A percentile compares a stretch with the other conserved stretches of the same genome.
These are phyloP conservation scores for Cryptomyrus ogoouensis DNA, from an alignment of 2,113 vertebrate species.

Conservation along the genomic window DNA sequence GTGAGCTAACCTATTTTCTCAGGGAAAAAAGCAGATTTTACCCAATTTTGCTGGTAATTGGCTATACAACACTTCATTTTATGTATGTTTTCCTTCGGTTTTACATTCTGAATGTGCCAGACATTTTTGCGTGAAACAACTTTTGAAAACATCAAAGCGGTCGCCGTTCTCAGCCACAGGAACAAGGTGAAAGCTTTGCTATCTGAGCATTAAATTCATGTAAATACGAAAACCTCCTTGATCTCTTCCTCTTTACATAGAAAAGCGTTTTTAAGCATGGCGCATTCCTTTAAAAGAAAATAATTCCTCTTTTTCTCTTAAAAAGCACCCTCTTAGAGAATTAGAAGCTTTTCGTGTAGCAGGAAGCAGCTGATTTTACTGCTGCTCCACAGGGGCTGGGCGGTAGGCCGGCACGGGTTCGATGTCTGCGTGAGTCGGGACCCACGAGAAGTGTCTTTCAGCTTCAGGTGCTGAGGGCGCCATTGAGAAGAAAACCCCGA, in stretches of 20 bases:
- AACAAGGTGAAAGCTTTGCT: not conserved
- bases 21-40: not conserved
- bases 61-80: not conserved
- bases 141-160: constrained; percentile 8
- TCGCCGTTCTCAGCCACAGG: not conserved
- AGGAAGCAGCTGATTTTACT: not conserved
- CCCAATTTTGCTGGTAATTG: not conserved
- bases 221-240: not conserved
- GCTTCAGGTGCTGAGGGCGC: constrained; percentile 48
- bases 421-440: not conserved
- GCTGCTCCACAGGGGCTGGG: constrained; percentile 24
- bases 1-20: not conserved
- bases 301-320: not conserved
- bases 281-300: not conserved
- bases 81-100: not conserved
- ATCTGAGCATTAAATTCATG: not conserved
- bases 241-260: not conserved
- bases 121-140: constrained; percentile 4
- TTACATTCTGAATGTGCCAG: not conserved
- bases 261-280: not conserved
- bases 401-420: not conserved
- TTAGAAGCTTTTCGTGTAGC: not conserved
- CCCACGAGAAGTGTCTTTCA: constrained; percentile 15
- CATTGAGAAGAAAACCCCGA: constrained; percentile 46
- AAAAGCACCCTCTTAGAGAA: not conserved